Evolutionary conservation across 2,888 invertebrate genomes (phyloP), one percentile per base, ranked within the genome.

Genomic region (Hirtodrosophila duncani): DNA sequence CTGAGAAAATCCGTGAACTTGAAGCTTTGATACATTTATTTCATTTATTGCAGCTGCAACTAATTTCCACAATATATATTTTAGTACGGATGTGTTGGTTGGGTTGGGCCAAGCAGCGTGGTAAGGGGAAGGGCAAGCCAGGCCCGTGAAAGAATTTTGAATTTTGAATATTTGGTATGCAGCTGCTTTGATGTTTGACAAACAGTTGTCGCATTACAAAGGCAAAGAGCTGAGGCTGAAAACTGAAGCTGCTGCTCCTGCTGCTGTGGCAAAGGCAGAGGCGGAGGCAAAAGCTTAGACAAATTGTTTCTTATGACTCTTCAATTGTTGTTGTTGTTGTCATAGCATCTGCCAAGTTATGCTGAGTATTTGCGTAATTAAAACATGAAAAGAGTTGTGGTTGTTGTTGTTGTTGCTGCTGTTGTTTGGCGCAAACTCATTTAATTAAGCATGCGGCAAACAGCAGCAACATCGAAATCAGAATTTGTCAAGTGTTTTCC

Each of bases 371-470:
- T 72, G 63, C 60, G 63, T 83, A 81, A 83, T 82, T 81, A 83
- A 82, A 82, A 79, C 66, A 68, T 74, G 77, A 69, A 77, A 80
- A 77, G 83, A 83, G 81, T 72, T 67, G 42, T 65, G 62, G n/a
- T n/a, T n/a, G n/a, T n/a, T n/a, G n/a, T n/a, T n/a, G n/a, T n/a
- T n/a, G n/a, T n/a, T n/a, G n/a, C n/a, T n/a, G n/a, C n/a, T n/a
- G n/a, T n/a, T n/a, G n/a, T n/a, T n/a, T n/a, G 17, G 26, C 66
- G 63, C 67, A 78, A 70, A 68, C 67, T 70, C 79, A 70, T 81
- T 78, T 70, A 78, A 79, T 81, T 81, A 81, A 81, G 67, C 48
- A 57, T 45, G 66, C 65, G 67, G 61, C 63, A 30, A 18, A n/a
- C n/a, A 59, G 59, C 67, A 60, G 59, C 67, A 59, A n/a, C n/a